Base-by-base conservation (phyloP, 2,113 vertebrate species). In the Sterrhoptilus dennistouni region DNA sequence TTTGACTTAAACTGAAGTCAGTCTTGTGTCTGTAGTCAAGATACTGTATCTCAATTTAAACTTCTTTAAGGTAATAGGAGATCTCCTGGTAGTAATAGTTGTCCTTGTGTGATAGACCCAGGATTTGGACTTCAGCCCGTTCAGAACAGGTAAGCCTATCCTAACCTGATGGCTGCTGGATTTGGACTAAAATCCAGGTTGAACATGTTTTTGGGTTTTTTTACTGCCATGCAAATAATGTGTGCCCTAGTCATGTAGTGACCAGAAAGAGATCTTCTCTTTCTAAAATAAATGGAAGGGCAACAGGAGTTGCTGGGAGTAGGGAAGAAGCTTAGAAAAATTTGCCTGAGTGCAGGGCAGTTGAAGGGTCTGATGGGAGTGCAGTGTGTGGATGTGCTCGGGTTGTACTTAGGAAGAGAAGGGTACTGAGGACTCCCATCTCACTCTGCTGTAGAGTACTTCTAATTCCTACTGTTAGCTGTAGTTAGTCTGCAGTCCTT, bases 341-440 rank as follows among this genome's bases (percentile, higher is more conserved):
- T 27, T 40, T n/a, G 11, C 52, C 8, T 28, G 17, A 4, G 70
- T 18, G 31, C 22, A 21, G 64, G 31, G 52, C 53, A 42, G 3
- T 64, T 12, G 52, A 50, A 40, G 24, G 36, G 24, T n/a, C 11
- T 31, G 68, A 33, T 11, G 1, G 0, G 14, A n/a, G 17, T 3
- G 29, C 6, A 22, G 24, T 40, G 11, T 61, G 33, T 1, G 1
- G 3, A 23, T 14, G 38, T 50, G 33, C 56, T 70, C 0, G 0
- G 23, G 54, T 21, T 12, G 40, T 19, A 1, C 50, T 27, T 23
- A 6, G 60, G 54, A 38, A 66, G 47, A 36, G 49, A 47, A n/a
- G 28, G 36, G 14, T 29, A 4, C 20, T 11, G 10, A 50, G 38
- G 29, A 9, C 45, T 54, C 36, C 35, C 28, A 24, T 49, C 53